Base-by-base conservation (phyloP, 2,797 vertebrate genomes). In the Fringilla coelebs region DNA sequence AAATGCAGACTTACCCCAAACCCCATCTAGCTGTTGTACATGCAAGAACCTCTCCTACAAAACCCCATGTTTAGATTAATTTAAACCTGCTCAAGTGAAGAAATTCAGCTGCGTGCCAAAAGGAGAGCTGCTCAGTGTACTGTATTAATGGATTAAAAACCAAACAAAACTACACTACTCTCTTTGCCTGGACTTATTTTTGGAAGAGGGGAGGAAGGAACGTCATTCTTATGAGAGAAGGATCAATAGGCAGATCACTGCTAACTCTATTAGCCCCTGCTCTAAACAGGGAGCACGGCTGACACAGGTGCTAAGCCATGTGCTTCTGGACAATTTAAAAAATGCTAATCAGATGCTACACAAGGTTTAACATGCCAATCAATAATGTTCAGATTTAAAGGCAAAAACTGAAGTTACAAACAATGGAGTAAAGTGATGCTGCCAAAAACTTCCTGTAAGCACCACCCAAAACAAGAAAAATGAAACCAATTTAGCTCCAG, bases 401-500 rank as follows among this genome's bases (percentile, higher is more conserved):
- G 96, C 95, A 97, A 97, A 97, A 96, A 95, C 91, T 95, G 88
- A 96, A 97, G 94, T 95, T 96, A 96, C 88, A 97, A 97, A 97
- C 97, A 97, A 97, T 88, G 88, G 95, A 97, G 96, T 96, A 90
- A 96, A 91, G 96, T 74, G 93, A 90, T 96, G 86, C 97, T 95
- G 97, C 96, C 97, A 97, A 97, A 97, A 98, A 98, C 96, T 95
- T 94, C 94, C 96, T 96, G 97, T 81, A 83, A 98, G 94, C 46
- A 70, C 96, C 96, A 96, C 95, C 97, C 96, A 88, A 97, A 98
- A 97, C 96, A 98, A 98, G 98, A 98, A 98, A 98, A 98, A 98
- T 98, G 98, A 98, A 98, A 98, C 98, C 98, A 98, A 98, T 98
- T 98, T 98, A 98, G 98, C 96, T 98, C 96, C 97, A 98, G 98